Percentiles rank a stretch among this genome's conserved stretches.
Evolutionary conservation across 2,113 vertebrate genomes (phyloP).

Genomic region (Zapus hudsonius): DNA sequence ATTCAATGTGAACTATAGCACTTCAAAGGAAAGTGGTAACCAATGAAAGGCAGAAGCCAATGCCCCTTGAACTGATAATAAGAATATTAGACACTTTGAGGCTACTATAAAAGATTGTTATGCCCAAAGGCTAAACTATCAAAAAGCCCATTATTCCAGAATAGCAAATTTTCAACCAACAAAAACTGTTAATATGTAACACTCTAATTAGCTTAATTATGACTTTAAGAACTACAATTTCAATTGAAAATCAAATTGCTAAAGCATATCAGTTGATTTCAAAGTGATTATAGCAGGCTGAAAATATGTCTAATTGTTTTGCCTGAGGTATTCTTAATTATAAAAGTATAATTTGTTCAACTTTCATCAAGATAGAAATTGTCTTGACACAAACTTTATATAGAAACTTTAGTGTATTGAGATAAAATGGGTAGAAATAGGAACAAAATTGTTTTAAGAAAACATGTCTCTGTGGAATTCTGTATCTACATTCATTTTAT

Average conservation of each 20-base stretch:
- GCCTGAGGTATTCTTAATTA: constrained; percentile 34
- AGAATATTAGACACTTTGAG: constrained; percentile 55
- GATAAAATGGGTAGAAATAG: not conserved
- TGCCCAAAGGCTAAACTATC: constrained; percentile 50
- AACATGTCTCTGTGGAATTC: not conserved
- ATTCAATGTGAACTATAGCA: constrained; percentile 1
- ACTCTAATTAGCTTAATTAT: constrained; percentile 68
- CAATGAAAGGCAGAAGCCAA: constrained; percentile 48
- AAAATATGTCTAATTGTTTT: constrained; percentile 32
- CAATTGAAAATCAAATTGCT: constrained; percentile 67
- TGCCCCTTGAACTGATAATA: constrained; percentile 58
- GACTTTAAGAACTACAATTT: constrained; percentile 62
- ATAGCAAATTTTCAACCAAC: constrained; percentile 68
- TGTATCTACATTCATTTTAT: not conserved
- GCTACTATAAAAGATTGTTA: constrained; percentile 40
- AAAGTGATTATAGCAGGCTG: constrained; percentile 42
- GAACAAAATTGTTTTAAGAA: not conserved
- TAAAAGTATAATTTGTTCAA: constrained; percentile 52
- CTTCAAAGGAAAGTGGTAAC: not conserved
- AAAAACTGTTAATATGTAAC: constrained; percentile 45
- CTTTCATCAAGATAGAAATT: constrained; percentile 23
- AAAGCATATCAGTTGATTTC: constrained; percentile 25
- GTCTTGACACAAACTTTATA: not conserved
- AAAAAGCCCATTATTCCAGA: constrained; percentile 59
- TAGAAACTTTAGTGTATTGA: not conserved